A percentile compares a stretch with the other conserved stretches of the same genome.
Conservation (phyloP, 2,888 invertebrate genomes). For the Acanthosepion pharaonis region DNA sequence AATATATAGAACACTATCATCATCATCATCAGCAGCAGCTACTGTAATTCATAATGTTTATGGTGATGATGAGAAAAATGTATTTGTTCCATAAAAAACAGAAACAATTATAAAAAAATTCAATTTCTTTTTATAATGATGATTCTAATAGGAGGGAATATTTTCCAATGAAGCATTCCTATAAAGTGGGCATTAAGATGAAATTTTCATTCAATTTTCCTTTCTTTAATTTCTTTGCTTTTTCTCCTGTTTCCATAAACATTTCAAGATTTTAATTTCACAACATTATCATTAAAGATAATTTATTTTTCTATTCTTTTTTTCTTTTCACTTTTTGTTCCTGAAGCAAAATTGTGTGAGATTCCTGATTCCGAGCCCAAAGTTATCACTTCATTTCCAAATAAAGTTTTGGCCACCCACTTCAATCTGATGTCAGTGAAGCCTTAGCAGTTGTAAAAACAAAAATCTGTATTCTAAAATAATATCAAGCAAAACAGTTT, state of each 20-base stretch:
- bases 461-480: not conserved
- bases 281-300: not conserved
- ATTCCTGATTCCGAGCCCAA: not conserved
- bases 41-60: not conserved
- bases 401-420: not conserved
- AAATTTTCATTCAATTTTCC: not conserved
- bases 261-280: slow-evolving; percentile 9
- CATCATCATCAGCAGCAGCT: not conserved
- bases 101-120: not conserved
- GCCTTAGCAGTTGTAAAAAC: not conserved
- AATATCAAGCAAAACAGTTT: too few relatives aligned
- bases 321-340: not conserved
- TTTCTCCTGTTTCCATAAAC: not conserved
- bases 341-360: not conserved
- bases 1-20: too few relatives aligned
- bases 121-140: not conserved
- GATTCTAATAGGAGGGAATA: not conserved
- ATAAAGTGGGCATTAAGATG: not conserved
- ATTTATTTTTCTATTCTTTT: not conserved
- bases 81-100: not conserved
- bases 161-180: not conserved
- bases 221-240: not conserved
- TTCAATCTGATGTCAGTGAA: not conserved
- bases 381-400: not conserved
- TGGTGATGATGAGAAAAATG: not conserved